A percentile compares a stretch with the other conserved stretches of the same genome.
These are phyloP conservation scores for Parnassius smintheus DNA, from an alignment of 2,888 invertebrate genomes.

Conservation along the genomic window DNA sequence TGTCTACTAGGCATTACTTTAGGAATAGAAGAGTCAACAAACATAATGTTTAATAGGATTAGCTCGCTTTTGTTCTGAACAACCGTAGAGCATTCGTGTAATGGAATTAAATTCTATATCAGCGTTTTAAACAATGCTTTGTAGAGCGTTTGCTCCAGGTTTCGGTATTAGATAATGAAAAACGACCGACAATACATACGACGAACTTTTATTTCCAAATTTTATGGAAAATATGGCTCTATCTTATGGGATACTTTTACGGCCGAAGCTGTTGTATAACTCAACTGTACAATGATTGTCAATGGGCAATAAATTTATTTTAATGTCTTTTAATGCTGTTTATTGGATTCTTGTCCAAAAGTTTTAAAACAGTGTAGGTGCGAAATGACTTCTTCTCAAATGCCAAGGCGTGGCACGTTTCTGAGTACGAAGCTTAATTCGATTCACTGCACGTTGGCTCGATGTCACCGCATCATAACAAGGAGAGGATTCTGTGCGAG, in stretches of 20 bases:
- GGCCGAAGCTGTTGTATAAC: conserved; percentile 15
- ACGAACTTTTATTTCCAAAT: conserved; percentile 2
- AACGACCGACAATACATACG: neutral
- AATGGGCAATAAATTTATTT: conserved; percentile 25
- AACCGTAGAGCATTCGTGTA: conserved; percentile 39
- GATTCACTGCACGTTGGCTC: conserved; percentile 18
- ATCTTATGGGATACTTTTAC: conserved; percentile 12
- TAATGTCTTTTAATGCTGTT: conserved; percentile 26
- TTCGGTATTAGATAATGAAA: conserved; percentile 19
- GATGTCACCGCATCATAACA: conserved; percentile 24
- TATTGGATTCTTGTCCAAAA: conserved; percentile 22
- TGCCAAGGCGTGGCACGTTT: conserved; percentile 14
- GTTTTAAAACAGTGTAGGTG: conserved; percentile 24
- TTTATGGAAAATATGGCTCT: conserved; percentile 5
- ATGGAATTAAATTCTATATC: conserved; percentile 54
- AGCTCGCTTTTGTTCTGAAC: conserved; percentile 48
- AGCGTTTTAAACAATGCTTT: conserved; percentile 39
- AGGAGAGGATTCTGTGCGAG: conserved; percentile 18
- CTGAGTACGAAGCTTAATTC: conserved; percentile 4
- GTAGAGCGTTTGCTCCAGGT: conserved; percentile 29
- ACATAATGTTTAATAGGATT: conserved; percentile 49
- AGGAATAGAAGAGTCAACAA: conserved; percentile 21
- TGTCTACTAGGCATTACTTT: conserved; percentile 19
- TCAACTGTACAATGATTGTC: conserved; percentile 22
- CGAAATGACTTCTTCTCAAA: conserved; percentile 21